These are phyloP conservation scores for Drosophila testacea DNA, from an alignment of 2,888 invertebrate species.

Conservation along the genomic window DNA sequence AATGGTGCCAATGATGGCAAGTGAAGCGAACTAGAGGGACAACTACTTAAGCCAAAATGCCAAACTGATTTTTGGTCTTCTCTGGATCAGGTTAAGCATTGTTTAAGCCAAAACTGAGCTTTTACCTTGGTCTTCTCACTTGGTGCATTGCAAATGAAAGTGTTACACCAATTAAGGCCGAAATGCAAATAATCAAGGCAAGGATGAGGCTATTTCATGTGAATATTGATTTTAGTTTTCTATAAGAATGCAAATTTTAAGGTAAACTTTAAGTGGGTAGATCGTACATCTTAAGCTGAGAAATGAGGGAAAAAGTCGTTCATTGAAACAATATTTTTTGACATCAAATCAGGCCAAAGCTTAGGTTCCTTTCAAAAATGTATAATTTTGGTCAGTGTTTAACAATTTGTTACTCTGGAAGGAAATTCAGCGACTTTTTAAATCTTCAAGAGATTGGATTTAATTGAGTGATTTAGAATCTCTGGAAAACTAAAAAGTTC, in stretches of 20 bases:
- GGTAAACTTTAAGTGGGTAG: too few relatives aligned
- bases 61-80: background rate
- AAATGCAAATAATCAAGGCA: background rate
- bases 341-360: too few relatives aligned
- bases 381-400: too few relatives aligned
- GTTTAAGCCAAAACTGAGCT: background rate
- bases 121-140: background rate
- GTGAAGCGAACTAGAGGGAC: background rate
- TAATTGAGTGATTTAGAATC: too few relatives aligned
- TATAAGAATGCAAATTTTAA: too few relatives aligned
- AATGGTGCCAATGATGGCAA: constrained; percentile 10
- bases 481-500: background rate
- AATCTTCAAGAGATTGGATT: too few relatives aligned
- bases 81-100: background rate
- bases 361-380: too few relatives aligned
- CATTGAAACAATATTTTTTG: too few relatives aligned
- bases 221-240: background rate
- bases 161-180: background rate
- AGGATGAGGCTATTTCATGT: background rate
- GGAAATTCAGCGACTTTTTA: too few relatives aligned
- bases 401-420: too few relatives aligned
- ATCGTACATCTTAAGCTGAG: too few relatives aligned
- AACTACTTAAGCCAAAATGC: constrained; percentile 9
- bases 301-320: too few relatives aligned
- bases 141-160: background rate